Evolutionary conservation across 2,888 invertebrate species (phyloP), one percentile per base, ranked within the genome.

Genomic region (Eilema griseolum): DNA sequence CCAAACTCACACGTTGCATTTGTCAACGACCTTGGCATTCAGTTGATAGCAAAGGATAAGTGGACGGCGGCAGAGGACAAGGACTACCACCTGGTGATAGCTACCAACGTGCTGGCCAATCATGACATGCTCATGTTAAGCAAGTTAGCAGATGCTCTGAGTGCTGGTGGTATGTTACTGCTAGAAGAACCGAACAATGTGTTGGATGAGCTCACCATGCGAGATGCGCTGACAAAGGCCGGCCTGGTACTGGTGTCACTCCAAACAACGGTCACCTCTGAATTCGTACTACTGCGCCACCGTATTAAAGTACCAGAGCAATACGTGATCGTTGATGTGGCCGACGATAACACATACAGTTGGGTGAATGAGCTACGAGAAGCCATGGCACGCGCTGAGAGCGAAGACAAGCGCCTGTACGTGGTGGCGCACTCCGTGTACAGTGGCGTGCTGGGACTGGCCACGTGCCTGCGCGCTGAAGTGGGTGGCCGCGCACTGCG

Each of bases 391-490:
- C 96, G 96, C 72, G 95, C 96, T 66, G 96, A 97, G 86, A 89
- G 90, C 31, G 96, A 96, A 72, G 95, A 94, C 37, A 89, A 95
- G 76, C 96, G 97, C 81, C 96, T 98, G 70, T 96, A 97, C 83
- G 88, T 98, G 57, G 96, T 97, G 68, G 96, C 97, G 71, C 97
- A 97, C 61, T 96, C 97, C 82, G 96, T 97, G 72, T 89, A 96
- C 33, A 96, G 96, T 88, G 99, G 99, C 75, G 96, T 98, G 76
- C 95, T 99, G 70, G 99, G 99, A 61, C 96, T 99, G 88, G 97
- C 98, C 85, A 97, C 98, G 88, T 99, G 99, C 91, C 96, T 99
- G 79, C 97, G 97, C 85, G 97, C 96, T 83, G 99, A 99, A 95
- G 96, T 97, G 10, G 98, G 98, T 77, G 99, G 99, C 24, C 94